phyloP scores from a whole-genome alignment of 37 sponge, comb jelly and placozoan genomes.

The Eunapius fragilis region DNA sequence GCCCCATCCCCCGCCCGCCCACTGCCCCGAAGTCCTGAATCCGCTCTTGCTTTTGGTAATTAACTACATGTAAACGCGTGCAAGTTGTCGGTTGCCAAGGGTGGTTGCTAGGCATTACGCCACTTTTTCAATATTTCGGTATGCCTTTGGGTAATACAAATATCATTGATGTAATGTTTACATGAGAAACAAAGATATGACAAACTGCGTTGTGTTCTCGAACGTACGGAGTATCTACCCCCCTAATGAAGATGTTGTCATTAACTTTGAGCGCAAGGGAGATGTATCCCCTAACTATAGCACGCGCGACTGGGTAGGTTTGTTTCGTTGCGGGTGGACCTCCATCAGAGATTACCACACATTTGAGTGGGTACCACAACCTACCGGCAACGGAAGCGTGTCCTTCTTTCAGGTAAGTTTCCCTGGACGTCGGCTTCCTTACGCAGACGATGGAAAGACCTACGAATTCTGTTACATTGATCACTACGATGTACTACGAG shows the following conservation, averaged over 20 bases:
- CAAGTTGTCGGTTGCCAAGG: no score
- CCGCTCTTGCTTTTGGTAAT: no score
- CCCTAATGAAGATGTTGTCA: constrained; percentile 3
- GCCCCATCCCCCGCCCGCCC: no score
- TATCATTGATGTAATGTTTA: no score
- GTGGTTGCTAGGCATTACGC: no score
- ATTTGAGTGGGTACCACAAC: constrained; percentile 50
- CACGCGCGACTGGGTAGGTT: constrained; percentile 71
- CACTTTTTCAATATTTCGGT: no score
- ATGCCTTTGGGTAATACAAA: no score
- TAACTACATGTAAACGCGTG: no score
- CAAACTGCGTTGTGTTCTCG: not conserved
- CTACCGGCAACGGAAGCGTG: not conserved
- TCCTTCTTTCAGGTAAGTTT: not conserved
- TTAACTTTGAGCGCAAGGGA: not conserved
- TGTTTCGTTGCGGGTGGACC: constrained; percentile 60
- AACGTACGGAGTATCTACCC: constrained; percentile 7
- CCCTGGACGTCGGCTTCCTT: constrained; percentile 26
- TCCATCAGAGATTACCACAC: constrained; percentile 69
- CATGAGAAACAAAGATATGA: no score
- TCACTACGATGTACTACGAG: not conserved
- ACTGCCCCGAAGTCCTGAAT: no score
- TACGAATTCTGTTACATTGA: constrained; percentile 55
- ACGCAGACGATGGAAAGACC: constrained; percentile 24
- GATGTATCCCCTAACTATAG: not conserved